Base-by-base conservation (phyloP, 1,140 invertebrate species). In the Luehdorfia chinensis region DNA sequence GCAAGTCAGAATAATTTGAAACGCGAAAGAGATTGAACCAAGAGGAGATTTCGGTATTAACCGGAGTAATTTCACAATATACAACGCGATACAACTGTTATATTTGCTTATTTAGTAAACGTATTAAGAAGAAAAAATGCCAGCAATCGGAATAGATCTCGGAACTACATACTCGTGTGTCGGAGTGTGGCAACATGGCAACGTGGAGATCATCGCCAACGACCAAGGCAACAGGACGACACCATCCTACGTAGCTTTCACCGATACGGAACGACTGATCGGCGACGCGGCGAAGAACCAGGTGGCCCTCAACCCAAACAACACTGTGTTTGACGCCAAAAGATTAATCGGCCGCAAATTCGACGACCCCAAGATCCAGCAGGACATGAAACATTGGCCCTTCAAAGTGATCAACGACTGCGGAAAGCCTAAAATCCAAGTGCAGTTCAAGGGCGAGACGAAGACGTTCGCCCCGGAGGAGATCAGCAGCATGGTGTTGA, bases 401-500 rank as follows among this genome's bases (percentile, higher is more conserved):
- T 94, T 94, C 71, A 90, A 88, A 51, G 93, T 94, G 6, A 69
- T 92, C 7, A 92, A 80, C 58, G 91, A 94, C 12, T 71, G 72
- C 28, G 83, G 90, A 1, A 93, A 92, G 59, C 91, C 92, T 0
- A 93, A 92, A 60, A 93, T 95, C 37, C 89, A 92, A 57, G 90
- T 93, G 0, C 89, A 91, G 53, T 95, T 91, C 80, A 94, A 93
- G 68, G 92, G 91, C 0, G 93, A 94, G 65, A 68, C 57, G 1
- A 95, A 95, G 68, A 86, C 74, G 7, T 96, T 95, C 69, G 90
- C 89, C 13, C 92, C 93, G 2, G 93, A 94, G 83, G 93, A 95
- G 80, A 91, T 94, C 55, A 92, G 92, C 59, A 92, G 92, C 13
- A 94, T 95, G 92, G 92, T 95, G 63, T 87, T 89, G 87, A 92